These are phyloP conservation scores for Microchrysa polita DNA, from an alignment of 2,888 invertebrate species.

Conservation along the genomic window DNA sequence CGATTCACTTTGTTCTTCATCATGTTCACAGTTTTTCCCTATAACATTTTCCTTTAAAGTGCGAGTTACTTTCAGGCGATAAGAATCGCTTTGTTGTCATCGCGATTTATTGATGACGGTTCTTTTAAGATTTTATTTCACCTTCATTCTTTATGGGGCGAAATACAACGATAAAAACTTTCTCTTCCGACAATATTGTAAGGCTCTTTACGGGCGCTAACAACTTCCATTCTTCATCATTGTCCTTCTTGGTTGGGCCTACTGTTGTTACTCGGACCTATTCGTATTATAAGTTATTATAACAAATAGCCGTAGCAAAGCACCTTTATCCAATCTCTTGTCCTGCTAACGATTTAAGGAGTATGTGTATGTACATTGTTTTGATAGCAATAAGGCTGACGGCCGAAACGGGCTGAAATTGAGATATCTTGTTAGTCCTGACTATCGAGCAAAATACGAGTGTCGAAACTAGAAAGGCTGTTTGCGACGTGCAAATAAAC, in stretches of 20 bases:
- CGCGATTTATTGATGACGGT: conserved; percentile 27
- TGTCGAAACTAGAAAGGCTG: too few relatives aligned
- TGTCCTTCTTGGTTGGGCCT: neutral
- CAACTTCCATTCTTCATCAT: neutral
- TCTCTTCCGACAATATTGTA: neutral
- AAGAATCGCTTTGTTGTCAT: conserved; percentile 26
- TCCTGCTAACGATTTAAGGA: conserved; percentile 2
- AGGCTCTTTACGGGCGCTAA: neutral
- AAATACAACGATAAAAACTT: conserved; percentile 17
- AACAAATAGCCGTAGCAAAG: neutral
- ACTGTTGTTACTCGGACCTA: neutral
- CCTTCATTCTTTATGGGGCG: neutral
- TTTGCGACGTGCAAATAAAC: too few relatives aligned
- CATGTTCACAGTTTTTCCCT: neutral
- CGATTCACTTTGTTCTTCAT: neutral
- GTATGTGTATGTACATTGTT: conserved; percentile 1
- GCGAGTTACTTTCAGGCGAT: conserved; percentile 1
- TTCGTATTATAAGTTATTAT: too few relatives aligned
- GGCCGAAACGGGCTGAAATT: too few relatives aligned
- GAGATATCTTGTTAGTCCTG: too few relatives aligned
- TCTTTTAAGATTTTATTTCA: conserved; percentile 13
- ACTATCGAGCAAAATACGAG: too few relatives aligned
- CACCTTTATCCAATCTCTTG: conserved; percentile 7
- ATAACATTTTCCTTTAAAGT: neutral
- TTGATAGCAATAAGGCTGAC: too few relatives aligned